Conservation (phyloP, 2,113 vertebrate species). For the Connochaetes taurinus region DNA sequence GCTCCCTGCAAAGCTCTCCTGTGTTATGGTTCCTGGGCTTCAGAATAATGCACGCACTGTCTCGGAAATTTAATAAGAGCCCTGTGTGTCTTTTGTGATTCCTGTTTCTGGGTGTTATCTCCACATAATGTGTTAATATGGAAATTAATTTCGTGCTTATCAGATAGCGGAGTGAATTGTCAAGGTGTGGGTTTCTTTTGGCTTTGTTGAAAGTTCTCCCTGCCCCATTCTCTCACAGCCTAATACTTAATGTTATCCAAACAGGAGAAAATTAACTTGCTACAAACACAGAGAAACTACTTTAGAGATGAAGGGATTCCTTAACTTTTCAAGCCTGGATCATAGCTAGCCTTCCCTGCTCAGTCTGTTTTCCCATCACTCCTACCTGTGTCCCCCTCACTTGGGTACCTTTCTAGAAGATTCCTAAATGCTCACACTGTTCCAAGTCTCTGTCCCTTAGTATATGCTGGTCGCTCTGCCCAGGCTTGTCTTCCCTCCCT, state of each 20-base stretch:
- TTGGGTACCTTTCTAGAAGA: background rate
- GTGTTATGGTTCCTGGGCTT: background rate
- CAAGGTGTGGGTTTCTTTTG: constrained; percentile 45
- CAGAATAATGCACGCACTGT: background rate
- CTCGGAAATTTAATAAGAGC: constrained; percentile 37
- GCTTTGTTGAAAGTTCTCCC: background rate
- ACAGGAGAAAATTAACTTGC: background rate
- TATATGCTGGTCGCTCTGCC: background rate
- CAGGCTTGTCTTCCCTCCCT: background rate
- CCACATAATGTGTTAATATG: constrained; percentile 35
- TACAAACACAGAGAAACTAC: background rate
- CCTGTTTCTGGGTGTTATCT: constrained; percentile 54
- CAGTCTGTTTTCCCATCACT: background rate
- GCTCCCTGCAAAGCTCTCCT: constrained; percentile 3
- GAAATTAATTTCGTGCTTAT: constrained; percentile 69
- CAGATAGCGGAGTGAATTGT: constrained; percentile 59
- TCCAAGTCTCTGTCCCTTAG: background rate
- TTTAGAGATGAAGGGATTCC: background rate
- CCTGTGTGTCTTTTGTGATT: background rate
- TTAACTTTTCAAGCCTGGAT: background rate
- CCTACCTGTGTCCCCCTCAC: no score
- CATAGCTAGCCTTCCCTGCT: background rate
- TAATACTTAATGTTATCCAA: constrained; percentile 51
- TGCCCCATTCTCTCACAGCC: background rate
- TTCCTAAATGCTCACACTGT: background rate